Evolutionary conservation across 64 coral and sea anemone genomes (phyloP).

Genomic region (Catalaphyllia jardinei): DNA sequence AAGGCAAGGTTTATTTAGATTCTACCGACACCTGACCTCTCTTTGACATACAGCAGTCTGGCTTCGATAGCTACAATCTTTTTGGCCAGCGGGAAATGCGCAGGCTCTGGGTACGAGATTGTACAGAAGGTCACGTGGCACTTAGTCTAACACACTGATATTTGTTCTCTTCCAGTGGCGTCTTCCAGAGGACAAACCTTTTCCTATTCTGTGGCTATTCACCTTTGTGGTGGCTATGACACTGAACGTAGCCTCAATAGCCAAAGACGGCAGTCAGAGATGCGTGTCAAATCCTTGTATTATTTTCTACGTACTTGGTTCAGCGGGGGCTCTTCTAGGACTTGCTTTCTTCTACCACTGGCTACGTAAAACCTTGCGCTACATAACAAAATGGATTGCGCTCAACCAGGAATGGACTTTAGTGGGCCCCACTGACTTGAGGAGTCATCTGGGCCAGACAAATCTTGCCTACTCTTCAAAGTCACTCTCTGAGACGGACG

Average conservation of each 20-base stretch:
- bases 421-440: constrained; percentile 51
- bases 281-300: constrained; percentile 90
- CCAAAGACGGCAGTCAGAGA: constrained; percentile 85
- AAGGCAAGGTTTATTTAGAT: too few relatives aligned
- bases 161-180: constrained; percentile 78
- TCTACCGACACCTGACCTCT: too few relatives aligned
- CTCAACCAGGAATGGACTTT: constrained; percentile 94
- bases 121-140: background rate
- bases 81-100: too few relatives aligned
- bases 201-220: constrained; percentile 87
- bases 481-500: background rate
- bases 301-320: constrained; percentile 90
- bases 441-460: constrained; percentile 48
- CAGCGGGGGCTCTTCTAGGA: constrained; percentile 79
- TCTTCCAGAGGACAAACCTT: constrained; percentile 86
- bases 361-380: constrained; percentile 73
- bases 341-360: constrained; percentile 90
- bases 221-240: constrained; percentile 85
- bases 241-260: constrained; percentile 87
- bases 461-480: constrained; percentile 51
- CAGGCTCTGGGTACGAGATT: too few relatives aligned
- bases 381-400: constrained; percentile 83
- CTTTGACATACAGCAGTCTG: too few relatives aligned
- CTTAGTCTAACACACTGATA: background rate
- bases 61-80: too few relatives aligned